Conservation (phyloP, 2,888 invertebrate genomes). For the Nymphalis polychloros region DNA sequence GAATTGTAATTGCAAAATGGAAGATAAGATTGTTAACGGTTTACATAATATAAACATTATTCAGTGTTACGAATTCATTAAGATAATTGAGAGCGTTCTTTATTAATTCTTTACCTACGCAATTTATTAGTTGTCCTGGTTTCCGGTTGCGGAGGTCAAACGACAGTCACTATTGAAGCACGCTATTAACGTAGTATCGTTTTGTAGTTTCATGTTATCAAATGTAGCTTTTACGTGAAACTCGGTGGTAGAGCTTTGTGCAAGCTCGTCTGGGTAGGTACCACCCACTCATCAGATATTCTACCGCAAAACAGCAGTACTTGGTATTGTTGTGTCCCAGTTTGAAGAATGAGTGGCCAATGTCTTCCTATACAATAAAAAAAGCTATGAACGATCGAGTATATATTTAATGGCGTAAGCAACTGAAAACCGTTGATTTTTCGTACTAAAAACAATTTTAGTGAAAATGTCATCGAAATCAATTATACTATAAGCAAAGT, state of each 20-base stretch:
- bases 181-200: conserved; percentile 21
- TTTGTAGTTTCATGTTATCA: conserved; percentile 14
- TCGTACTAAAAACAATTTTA: neutral
- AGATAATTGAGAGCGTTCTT: conserved; percentile 40
- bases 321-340: too few relatives aligned
- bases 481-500: too few relatives aligned
- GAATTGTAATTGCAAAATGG: conserved; percentile 25
- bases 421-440: too few relatives aligned
- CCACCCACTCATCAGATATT: too few relatives aligned
- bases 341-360: too few relatives aligned
- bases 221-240: neutral
- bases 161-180: conserved; percentile 39
- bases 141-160: conserved; percentile 44
- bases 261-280: too few relatives aligned
- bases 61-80: conserved; percentile 43
- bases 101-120: conserved; percentile 40
- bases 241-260: too few relatives aligned
- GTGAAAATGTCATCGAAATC: neutral
- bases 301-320: too few relatives aligned
- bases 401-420: too few relatives aligned
- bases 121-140: conserved; percentile 36
- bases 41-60: conserved; percentile 41
- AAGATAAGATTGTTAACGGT: conserved; percentile 31
- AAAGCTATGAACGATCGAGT: too few relatives aligned
- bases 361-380: too few relatives aligned